Base-by-base conservation (phyloP, 2,113 vertebrate species). In the Zootoca vivipara region DNA sequence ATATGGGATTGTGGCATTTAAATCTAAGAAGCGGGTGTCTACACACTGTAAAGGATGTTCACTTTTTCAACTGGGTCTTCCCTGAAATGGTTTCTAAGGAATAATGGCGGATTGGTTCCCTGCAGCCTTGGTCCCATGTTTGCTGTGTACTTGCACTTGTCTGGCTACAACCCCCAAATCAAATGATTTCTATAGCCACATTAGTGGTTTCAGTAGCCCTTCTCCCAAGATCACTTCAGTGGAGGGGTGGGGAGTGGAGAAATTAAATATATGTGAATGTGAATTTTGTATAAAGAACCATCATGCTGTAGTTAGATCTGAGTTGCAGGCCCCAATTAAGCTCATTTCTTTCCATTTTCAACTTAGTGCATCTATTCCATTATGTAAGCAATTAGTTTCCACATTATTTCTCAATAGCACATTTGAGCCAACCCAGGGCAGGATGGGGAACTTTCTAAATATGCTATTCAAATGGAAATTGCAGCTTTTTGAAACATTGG, bases 291-390 rank as follows among this genome's bases (percentile, higher is more conserved):
- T 73, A 67, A 85, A 80, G 6, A 67, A 13, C 8, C 64, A 7
- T 35, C 35, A 18, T 35, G 46, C 4, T 62, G 30, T 0, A 26
- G 15, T 0, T 4, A 42, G 4, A 30, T 13, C 93, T 28, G 83
- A 74, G 2, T 10, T 75, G 69, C 7, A 3, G 35, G 46, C 9
- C 46, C 33, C 87, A 80, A 1, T 82, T 52, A 58, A 69, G 0
- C 38, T 89, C 72, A 46, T 87, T 88, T 86, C 9, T 70, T 89
- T 83, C 89, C 80, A 74, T 62, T 28, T 18, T 33, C 70, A 70
- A 90, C 83, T 40, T 89, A 4, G 52, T 24, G 67, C 0, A 52
- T 69, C 33, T 35, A 72, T 35, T 77, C 70, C 7, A 79, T 67
- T 86, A 42, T 84, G 70, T 46, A 91, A 70, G 16, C 0, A 8